Evolutionary conservation across 92 coral and sea anemone species (phyloP).

Genomic region (Phenganax marumi): DNA sequence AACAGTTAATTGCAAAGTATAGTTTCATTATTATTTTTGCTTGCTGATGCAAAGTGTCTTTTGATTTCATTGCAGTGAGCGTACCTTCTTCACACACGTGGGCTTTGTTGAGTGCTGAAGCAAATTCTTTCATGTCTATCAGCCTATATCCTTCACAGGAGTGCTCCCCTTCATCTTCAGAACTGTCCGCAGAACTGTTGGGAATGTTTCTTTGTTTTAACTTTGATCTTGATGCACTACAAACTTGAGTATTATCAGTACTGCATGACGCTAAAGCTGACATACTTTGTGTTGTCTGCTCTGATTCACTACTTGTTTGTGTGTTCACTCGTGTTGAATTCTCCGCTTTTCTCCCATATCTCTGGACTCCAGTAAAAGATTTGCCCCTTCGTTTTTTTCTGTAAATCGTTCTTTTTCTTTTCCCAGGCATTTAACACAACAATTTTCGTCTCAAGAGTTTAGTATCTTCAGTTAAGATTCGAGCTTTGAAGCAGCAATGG

Average conservation of each 20-base stretch:
- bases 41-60: too few species aligned
- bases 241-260: conserved; percentile 32
- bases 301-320: conserved; percentile 15
- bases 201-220: conserved; percentile 34
- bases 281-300: background rate
- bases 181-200: conserved; percentile 15
- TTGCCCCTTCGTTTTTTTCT: conserved; percentile 53
- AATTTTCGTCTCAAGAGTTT: too few species aligned
- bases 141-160: conserved; percentile 38
- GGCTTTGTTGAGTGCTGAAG: conserved; percentile 44
- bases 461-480: too few species aligned
- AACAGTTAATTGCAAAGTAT: too few species aligned
- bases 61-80: too few species aligned
- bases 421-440: conserved; percentile 16
- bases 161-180: conserved; percentile 33
- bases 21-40: too few species aligned
- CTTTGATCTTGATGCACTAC: conserved; percentile 36
- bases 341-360: conserved; percentile 45
- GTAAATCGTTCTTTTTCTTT: conserved; percentile 20
- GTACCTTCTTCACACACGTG: conserved; percentile 50
- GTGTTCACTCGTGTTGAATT: conserved; percentile 29
- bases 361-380: conserved; percentile 47
- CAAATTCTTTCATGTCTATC: conserved; percentile 30
- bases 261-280: background rate
- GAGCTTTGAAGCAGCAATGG: too few species aligned